A percentile compares a stretch with the other conserved stretches of the same genome.
Evolutionary conservation across 2,113 vertebrate species (phyloP).

Genomic region (Athene noctua): DNA sequence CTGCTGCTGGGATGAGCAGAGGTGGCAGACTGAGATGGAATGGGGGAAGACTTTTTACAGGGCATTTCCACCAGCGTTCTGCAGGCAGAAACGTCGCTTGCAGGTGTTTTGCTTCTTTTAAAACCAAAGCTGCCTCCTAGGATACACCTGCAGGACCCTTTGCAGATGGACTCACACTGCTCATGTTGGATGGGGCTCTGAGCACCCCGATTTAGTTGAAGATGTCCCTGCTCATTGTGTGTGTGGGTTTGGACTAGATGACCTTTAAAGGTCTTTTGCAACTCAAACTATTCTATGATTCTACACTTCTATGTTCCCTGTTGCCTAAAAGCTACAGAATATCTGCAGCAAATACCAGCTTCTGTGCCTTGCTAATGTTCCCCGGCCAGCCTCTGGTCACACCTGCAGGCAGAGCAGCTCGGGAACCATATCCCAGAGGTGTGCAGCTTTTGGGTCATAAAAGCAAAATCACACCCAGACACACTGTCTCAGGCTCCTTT

Average conservation of each 20-base stretch:
- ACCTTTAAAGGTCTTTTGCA: background rate
- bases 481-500: background rate
- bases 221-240: background rate
- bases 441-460: background rate
- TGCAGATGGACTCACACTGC: background rate
- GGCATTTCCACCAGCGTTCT: background rate
- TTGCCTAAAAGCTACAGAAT: background rate
- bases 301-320: background rate
- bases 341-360: background rate
- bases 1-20: fast-evolving
- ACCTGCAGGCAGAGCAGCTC: fast-evolving
- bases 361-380: background rate
- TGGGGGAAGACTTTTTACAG: background rate
- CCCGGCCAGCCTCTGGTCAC: background rate
- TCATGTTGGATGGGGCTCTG: background rate
- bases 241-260: background rate
- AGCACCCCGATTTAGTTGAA: background rate
- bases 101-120: background rate
- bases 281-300: background rate
- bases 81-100: background rate
- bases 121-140: background rate
- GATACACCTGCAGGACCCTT: background rate
- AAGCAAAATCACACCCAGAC: background rate
- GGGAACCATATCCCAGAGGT: fast-evolving
- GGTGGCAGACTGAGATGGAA: background rate